Percentiles rank a stretch among this genome's conserved stretches.
phyloP scores from a whole-genome alignment of 2,888 invertebrate species.

The Brachypalpus laphriformis region DNA sequence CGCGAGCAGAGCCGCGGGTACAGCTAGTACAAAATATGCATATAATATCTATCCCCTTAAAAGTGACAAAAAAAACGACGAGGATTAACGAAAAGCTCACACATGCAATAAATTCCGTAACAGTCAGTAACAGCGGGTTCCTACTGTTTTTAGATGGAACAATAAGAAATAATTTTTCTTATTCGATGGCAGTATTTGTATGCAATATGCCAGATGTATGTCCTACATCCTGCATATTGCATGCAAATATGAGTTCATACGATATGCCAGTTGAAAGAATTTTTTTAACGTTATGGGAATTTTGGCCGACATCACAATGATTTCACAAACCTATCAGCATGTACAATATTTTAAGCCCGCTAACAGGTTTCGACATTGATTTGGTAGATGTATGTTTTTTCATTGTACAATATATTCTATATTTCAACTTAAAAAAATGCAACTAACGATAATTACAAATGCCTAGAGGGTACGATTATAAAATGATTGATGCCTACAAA shows the following conservation, averaged over 20 bases:
- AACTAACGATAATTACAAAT: not conserved
- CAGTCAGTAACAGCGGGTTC: not conserved
- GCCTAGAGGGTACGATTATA: not conserved
- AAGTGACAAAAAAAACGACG: not conserved
- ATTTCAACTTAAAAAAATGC: not conserved
- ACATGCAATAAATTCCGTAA: not conserved
- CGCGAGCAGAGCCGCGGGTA: too few relatives aligned
- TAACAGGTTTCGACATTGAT: not conserved
- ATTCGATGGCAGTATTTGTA: too few relatives aligned
- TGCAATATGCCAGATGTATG: not conserved
- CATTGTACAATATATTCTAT: not conserved
- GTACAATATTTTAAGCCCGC: not conserved
- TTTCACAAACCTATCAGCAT: not conserved
- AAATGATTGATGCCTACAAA: not conserved
- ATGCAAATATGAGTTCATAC: not conserved
- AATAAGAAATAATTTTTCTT: too few relatives aligned
- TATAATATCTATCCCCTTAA: not conserved
- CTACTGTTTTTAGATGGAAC: not conserved
- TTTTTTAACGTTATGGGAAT: not conserved
- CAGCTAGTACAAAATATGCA: too few relatives aligned
- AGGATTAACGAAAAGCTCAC: not conserved
- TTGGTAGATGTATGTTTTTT: not conserved
- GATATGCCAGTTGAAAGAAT: not conserved
- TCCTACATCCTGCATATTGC: slow-evolving; percentile 5
- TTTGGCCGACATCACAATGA: not conserved